Percentiles rank a stretch among this genome's conserved stretches.
Conservation (phyloP, 2,888 invertebrate genomes). For the Zygaena filipendulae region DNA sequence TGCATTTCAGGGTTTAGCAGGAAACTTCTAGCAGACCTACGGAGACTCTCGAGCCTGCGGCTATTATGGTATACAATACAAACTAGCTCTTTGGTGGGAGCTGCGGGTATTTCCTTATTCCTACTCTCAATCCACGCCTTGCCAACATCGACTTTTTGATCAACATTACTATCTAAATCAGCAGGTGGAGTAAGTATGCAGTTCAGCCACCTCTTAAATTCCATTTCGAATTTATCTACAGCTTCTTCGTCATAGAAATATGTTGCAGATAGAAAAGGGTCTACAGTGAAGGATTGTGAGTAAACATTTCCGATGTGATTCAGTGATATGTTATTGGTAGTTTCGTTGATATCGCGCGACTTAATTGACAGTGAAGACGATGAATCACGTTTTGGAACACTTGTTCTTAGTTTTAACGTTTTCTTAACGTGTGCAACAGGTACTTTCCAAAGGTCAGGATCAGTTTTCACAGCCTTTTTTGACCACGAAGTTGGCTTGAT, state of each 20-base stretch:
- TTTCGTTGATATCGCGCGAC: constrained; percentile 47
- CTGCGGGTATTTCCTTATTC: constrained; percentile 72
- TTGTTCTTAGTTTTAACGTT: constrained; percentile 27
- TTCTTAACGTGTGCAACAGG: constrained; percentile 34
- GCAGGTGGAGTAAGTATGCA: constrained; percentile 79
- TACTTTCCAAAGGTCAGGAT: constrained; percentile 48
- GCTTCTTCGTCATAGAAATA: constrained; percentile 76
- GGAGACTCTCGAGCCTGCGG: constrained; percentile 71
- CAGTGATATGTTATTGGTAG: constrained; percentile 37
- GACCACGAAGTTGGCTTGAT: constrained; percentile 39
- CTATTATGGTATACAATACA: constrained; percentile 76
- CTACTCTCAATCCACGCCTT: constrained; percentile 81
- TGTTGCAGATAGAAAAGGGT: constrained; percentile 74
- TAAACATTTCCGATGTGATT: constrained; percentile 51
- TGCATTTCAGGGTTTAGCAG: constrained; percentile 72
- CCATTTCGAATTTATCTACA: constrained; percentile 74
- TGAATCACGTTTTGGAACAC: constrained; percentile 24
- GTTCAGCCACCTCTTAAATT: constrained; percentile 85
- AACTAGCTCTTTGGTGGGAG: constrained; percentile 77
- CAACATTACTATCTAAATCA: constrained; percentile 73
- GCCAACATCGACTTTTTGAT: constrained; percentile 75
- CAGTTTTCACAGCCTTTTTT: constrained; percentile 41
- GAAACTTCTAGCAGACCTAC: constrained; percentile 74
- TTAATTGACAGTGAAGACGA: constrained; percentile 27
- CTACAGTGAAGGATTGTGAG: constrained; percentile 63